Evolutionary conservation across 2,888 invertebrate genomes (phyloP).

Genomic region (Brachyptera risi): DNA sequence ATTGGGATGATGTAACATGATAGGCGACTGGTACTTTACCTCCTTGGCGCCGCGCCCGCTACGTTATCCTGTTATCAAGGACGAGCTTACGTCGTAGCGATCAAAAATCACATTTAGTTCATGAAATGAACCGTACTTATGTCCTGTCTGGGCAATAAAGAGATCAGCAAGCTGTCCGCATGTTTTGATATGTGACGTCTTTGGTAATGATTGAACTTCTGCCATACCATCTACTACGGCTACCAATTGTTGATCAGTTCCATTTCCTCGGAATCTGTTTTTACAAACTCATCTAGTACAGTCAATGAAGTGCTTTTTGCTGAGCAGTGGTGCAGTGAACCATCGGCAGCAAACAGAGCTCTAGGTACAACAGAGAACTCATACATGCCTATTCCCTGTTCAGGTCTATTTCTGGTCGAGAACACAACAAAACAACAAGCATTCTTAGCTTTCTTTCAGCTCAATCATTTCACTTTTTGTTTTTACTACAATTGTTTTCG

Average conservation of each 20-base stretch:
- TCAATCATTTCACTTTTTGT: background rate
- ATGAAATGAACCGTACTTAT: constrained; percentile 7
- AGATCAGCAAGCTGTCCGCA: constrained; percentile 9
- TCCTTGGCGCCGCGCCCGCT: background rate
- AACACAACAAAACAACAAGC: background rate
- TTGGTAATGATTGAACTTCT: too few species aligned
- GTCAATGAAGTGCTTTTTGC: background rate
- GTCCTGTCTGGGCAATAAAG: background rate
- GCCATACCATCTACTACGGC: constrained; percentile 11
- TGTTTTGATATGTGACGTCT: background rate
- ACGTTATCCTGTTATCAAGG: background rate
- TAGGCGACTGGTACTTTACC: background rate
- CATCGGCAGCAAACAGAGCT: background rate
- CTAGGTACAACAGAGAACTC: constrained; percentile 3
- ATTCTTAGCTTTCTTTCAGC: background rate
- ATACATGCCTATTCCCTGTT: too few species aligned
- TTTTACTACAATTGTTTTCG: background rate
- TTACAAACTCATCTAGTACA: background rate
- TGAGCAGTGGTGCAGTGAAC: background rate
- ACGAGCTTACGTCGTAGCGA: too few species aligned
- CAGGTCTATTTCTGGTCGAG: background rate
- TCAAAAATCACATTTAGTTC: background rate
- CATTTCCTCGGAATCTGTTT: background rate
- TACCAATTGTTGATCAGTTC: too few species aligned
- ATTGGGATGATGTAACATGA: background rate